Percentiles rank a stretch among this genome's conserved stretches.
These are phyloP conservation scores for Labrus mixtus DNA, from an alignment of 2,113 vertebrate genomes.

Conservation along the genomic window DNA sequence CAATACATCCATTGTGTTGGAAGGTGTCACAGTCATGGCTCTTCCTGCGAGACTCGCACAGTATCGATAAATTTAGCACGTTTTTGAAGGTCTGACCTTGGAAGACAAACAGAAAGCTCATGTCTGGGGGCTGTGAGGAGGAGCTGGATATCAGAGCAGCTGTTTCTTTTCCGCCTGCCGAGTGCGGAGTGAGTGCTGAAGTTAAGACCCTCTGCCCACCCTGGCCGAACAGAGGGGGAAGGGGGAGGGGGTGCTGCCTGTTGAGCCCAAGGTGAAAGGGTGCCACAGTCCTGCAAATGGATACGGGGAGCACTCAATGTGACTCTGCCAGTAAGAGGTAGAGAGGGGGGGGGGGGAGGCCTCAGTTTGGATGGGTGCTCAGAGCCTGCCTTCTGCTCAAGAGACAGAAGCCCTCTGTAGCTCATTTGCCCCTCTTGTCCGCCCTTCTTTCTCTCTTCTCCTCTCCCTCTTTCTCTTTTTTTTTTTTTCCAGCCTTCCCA, in stretches of 20 bases:
- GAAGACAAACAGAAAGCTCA: constrained; percentile 45
- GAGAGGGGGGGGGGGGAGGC: neutral
- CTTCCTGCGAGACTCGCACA: constrained; percentile 56
- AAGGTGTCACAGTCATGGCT: constrained; percentile 8
- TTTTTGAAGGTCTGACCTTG: constrained; percentile 53
- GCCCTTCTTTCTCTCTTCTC: constrained; percentile 26
- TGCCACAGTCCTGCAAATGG: constrained; percentile 65
- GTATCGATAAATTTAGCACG: constrained; percentile 65
- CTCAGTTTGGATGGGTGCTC: constrained; percentile 40
- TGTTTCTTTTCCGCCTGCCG: constrained; percentile 55
- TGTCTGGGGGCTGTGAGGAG: constrained; percentile 11
- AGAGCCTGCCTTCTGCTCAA: constrained; percentile 23
- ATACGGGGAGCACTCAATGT: constrained; percentile 53
- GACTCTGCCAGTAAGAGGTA: constrained; percentile 44
- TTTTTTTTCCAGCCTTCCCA: constrained; percentile 72
- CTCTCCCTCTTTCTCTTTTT: constrained; percentile 44
- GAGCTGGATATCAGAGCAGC: constrained; percentile 51
- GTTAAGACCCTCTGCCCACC: constrained; percentile 47
- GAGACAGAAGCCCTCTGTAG: constrained; percentile 58
- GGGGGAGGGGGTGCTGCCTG: constrained; percentile 28
- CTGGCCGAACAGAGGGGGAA: constrained; percentile 11
- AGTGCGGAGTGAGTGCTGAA: constrained; percentile 51
- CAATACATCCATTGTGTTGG: constrained; percentile 34
- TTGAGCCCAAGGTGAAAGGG: constrained; percentile 69
- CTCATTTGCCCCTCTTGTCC: constrained; percentile 15